Percentiles rank a stretch among this genome's conserved stretches.
These are phyloP conservation scores for Alviniconcha strummeri DNA, from an alignment of 2,888 invertebrate species.

Conservation along the genomic window DNA sequence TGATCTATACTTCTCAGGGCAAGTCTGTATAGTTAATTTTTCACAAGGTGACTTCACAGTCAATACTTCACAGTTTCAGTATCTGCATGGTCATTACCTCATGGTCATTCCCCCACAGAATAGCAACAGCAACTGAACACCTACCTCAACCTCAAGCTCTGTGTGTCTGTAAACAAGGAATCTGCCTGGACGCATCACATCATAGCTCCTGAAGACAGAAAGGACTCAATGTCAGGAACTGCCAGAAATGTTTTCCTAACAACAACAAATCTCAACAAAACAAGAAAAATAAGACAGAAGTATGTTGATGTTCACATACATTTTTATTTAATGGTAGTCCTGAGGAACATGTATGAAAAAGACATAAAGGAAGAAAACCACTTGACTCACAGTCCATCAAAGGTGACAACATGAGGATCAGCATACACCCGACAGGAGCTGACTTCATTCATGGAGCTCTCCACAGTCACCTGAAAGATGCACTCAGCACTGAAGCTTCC, in stretches of 20 bases:
- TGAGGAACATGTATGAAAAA: background rate
- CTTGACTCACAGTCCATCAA: conserved; percentile 44
- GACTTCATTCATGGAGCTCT: background rate
- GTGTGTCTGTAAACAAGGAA: conserved; percentile 44
- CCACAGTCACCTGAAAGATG: conserved; percentile 29
- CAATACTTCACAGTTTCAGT: too few species aligned
- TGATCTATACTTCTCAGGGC: too few species aligned
- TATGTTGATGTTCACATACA: too few species aligned
- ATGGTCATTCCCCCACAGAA: too few species aligned
- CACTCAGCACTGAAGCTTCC: too few species aligned
- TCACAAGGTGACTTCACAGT: too few species aligned
- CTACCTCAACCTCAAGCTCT: conserved; percentile 42
- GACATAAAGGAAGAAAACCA: background rate
- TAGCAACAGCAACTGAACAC: too few species aligned
- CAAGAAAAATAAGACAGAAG: too few species aligned
- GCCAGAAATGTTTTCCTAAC: background rate
- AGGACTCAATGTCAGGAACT: background rate
- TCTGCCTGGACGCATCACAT: conserved; percentile 43
- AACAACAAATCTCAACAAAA: background rate
- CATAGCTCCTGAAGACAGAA: conserved; percentile 41
- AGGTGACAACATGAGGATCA: conserved; percentile 38
- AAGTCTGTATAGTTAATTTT: too few species aligned
- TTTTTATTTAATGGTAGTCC: too few species aligned
- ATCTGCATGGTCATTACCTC: too few species aligned
- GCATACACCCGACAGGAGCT: conserved; percentile 4